Evolutionary conservation across 2,797 vertebrate species (phyloP).

Genomic region (Borostomias antarcticus): DNA sequence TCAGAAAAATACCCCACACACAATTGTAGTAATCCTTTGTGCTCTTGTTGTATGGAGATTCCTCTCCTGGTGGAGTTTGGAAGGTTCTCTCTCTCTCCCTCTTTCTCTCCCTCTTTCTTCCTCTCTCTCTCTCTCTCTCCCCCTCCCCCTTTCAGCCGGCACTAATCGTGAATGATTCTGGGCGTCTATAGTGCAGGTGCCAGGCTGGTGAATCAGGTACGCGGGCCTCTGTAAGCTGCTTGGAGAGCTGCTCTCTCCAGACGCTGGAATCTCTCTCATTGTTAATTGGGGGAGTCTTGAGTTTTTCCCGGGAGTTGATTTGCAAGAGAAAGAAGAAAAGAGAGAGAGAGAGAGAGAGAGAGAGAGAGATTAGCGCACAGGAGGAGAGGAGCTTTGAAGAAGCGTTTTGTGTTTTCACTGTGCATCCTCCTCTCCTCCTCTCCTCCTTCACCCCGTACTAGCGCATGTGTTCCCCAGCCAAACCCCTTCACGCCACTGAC

Average conservation of each 20-base stretch:
- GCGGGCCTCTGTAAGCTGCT: conserved; percentile 76
- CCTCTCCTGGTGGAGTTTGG: conserved; percentile 48
- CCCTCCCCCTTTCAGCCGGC: conserved; percentile 54
- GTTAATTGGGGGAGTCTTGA: conserved; percentile 78
- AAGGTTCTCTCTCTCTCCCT: conserved; percentile 40
- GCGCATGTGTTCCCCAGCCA: conserved; percentile 59
- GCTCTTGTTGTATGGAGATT: conserved; percentile 59
- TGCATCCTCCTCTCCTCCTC: conserved; percentile 56
- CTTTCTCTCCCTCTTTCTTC: neutral
- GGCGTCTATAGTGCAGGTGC: conserved; percentile 66
- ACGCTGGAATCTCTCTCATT: conserved; percentile 77
- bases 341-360: conserved; percentile 47
- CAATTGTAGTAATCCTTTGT: conserved; percentile 72
- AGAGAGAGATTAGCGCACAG: conserved; percentile 78
- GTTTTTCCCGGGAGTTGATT: conserved; percentile 76
- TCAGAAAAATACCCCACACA: conserved; percentile 71
- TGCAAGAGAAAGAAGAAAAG: conserved; percentile 73
- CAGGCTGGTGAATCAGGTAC: conserved; percentile 77
- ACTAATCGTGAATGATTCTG: conserved; percentile 74
- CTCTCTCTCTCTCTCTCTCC: conserved; percentile 15
- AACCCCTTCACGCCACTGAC: conserved; percentile 67
- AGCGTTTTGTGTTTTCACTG: conserved; percentile 68
- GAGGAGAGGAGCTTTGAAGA: conserved; percentile 78
- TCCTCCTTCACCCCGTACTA: conserved; percentile 45
- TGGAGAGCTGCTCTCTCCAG: conserved; percentile 78